These are phyloP conservation scores for Steinernema carpocapsae DNA, from an alignment of 2,888 invertebrate species.

Conservation along the genomic window DNA sequence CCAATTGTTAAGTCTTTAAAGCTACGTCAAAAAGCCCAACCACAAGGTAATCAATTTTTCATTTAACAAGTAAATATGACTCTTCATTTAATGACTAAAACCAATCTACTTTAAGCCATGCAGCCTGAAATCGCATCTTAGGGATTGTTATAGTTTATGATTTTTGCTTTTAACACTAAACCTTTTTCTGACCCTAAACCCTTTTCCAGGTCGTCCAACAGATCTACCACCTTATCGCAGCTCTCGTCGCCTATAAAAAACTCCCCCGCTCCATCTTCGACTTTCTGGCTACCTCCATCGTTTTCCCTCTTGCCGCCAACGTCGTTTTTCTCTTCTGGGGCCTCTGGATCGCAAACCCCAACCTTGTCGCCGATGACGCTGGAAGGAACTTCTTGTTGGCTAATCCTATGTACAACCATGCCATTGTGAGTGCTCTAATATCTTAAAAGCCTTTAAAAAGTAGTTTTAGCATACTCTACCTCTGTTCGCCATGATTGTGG, in stretches of 20 bases:
- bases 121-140: no score
- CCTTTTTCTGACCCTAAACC: no score
- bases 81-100: no score
- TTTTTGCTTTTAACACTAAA: no score
- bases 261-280: constrained; percentile 37
- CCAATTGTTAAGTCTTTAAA: no score
- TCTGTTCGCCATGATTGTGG: constrained; percentile 55
- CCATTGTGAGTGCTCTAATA: constrained; percentile 49
- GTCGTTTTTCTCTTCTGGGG: constrained; percentile 65
- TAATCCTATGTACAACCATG: constrained; percentile 61
- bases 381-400: constrained; percentile 52
- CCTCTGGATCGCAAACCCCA: constrained; percentile 56
- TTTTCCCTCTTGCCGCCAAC: constrained; percentile 50
- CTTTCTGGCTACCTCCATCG: constrained; percentile 44
- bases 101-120: no score
- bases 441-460: constrained; percentile 1
- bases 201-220: constrained; percentile 57
- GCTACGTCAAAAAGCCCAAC: no score
- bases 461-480: constrained; percentile 63
- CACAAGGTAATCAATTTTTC: no score
- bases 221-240: constrained; percentile 55
- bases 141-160: no score
- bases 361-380: constrained; percentile 55
- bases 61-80: no score
- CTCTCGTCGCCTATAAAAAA: constrained; percentile 43